Percentiles rank a stretch among this genome's conserved stretches.
Conservation (phyloP, 2,888 invertebrate genomes). For the Papilio demoleus region DNA sequence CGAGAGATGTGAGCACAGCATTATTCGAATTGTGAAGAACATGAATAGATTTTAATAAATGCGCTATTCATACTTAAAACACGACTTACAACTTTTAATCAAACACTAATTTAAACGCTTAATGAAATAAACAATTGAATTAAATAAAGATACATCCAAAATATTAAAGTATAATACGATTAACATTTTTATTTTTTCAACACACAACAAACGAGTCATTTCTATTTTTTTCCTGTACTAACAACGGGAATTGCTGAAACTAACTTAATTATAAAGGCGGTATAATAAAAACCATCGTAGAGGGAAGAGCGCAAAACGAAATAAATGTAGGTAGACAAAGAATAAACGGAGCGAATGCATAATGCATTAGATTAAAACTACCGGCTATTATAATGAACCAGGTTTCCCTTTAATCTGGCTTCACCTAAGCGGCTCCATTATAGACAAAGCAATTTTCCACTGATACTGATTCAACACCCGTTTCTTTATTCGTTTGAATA, state of each 20-base stretch:
- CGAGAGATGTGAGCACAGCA: constrained; percentile 23
- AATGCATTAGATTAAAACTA: constrained; percentile 41
- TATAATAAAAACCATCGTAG: constrained; percentile 27
- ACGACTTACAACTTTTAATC: background rate
- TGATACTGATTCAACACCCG: constrained; percentile 42
- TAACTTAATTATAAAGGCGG: constrained; percentile 35
- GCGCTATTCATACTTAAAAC: background rate
- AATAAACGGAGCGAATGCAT: constrained; percentile 41
- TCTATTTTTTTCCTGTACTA: constrained; percentile 25
- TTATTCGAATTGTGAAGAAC: constrained; percentile 15
- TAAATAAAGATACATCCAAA: too few species aligned
- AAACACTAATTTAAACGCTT: background rate
- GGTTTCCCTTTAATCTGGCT: constrained; percentile 37
- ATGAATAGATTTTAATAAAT: constrained; percentile 4
- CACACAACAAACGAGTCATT: constrained; percentile 1
- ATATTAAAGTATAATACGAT: background rate
- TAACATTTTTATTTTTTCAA: background rate
- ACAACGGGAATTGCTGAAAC: constrained; percentile 29
- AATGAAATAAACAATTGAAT: background rate
- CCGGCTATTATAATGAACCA: constrained; percentile 40
- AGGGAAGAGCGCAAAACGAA: constrained; percentile 31
- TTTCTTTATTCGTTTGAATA: constrained; percentile 40
- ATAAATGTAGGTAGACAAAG: constrained; percentile 39
- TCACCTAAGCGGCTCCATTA: constrained; percentile 31
- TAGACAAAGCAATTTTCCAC: constrained; percentile 42